Evolutionary conservation across 2,888 invertebrate species (phyloP), one percentile per base, ranked within the genome.

Genomic region (Phyllotreta cruciferae): DNA sequence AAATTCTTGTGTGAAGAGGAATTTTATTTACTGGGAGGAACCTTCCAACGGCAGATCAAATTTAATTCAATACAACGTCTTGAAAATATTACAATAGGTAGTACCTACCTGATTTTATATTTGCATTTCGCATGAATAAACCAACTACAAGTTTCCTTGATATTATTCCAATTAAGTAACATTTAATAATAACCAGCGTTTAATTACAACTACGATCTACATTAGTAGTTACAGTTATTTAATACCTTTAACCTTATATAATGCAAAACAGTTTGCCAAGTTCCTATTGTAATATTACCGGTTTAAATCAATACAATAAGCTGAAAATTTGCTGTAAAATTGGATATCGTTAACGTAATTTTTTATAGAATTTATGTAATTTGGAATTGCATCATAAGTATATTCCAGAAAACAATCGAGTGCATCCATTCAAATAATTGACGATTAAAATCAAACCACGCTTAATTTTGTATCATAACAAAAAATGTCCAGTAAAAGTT

Each of bases 351-450:
- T 10, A 41, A 41, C 10, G n/a, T 41, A 41, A 41, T n/a, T 41
- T 10, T 41, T 9, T 41, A 41, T 41, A n/a, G n/a, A 24, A 10
- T 41, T 41, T 41, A 41, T 41, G 10, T 41, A 41, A 41, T 41
- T 41, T 41, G 2, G 3, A 41, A 41, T 41, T 41, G 41, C 41
- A 41, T 41, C 41, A 41, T 41, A 10, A 24, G 24, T 24, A 24
- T n/a, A n/a, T n/a, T n/a, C n/a, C n/a, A n/a, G n/a, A n/a, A 4
- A 24, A 24, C 24, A 24, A 24, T 24, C 24, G 24, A 24, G 24
- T 24, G 24, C 24, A 24, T 24, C 24, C 24, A 24, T 24, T 24
- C 24, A 24, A 24, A 4, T 24, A 24, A 24, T 24, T 24, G 24
- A 24, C 24, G 24, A 24, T 24, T 24, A 24, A 3, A 3, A 3